A percentile compares a stretch with the other conserved stretches of the same genome.
phyloP scores from a whole-genome alignment of 2,113 vertebrate species.

The Malurus elegans region DNA sequence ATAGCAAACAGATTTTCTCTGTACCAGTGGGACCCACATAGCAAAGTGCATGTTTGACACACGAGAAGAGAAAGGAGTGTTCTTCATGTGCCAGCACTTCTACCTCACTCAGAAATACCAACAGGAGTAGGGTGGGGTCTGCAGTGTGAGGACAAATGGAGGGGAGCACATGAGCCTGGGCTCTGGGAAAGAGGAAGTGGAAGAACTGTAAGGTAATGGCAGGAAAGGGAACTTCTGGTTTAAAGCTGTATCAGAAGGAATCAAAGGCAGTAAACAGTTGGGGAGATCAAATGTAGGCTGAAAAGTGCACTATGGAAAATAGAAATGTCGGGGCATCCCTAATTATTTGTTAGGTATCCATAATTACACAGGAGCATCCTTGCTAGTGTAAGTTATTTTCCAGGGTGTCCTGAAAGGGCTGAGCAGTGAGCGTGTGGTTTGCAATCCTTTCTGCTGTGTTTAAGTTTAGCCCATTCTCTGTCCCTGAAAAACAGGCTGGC shows the following conservation, averaged over 20 bases:
- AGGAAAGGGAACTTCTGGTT: background rate
- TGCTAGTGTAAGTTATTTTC: background rate
- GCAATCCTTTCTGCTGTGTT: background rate
- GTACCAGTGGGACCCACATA: background rate
- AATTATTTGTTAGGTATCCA: background rate
- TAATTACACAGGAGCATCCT: background rate
- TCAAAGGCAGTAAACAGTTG: background rate
- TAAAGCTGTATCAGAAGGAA: background rate
- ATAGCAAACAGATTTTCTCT: conserved; percentile 17
- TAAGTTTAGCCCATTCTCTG: background rate
- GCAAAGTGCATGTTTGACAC: background rate
- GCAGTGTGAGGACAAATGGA: background rate
- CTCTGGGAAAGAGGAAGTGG: background rate
- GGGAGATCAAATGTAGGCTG: background rate
- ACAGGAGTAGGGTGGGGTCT: background rate
- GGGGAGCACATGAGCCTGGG: background rate
- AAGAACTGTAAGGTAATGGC: background rate
- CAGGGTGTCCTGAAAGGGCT: background rate
- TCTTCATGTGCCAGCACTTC: background rate
- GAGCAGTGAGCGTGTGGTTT: background rate
- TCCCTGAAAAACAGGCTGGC: background rate
- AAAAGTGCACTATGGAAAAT: background rate
- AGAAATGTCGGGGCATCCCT: background rate
- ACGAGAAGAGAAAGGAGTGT: background rate
- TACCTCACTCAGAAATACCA: background rate